These are phyloP conservation scores for Epizoanthus illoricatus DNA, from an alignment of 92 coral and sea anemone genomes.

Conservation along the genomic window DNA sequence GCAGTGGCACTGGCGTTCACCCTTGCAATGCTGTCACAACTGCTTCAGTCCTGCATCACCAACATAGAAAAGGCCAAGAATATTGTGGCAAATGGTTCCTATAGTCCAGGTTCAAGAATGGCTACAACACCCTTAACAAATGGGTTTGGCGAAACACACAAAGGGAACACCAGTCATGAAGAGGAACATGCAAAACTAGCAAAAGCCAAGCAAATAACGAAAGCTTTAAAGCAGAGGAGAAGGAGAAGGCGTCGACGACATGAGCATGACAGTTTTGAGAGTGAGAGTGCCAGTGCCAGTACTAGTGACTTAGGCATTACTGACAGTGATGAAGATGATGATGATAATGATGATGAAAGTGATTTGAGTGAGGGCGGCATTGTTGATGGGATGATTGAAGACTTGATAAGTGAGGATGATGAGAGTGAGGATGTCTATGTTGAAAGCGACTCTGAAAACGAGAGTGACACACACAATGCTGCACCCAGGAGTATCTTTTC, in stretches of 20 bases:
- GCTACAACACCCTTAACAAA: conserved; percentile 41
- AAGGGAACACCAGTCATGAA: conserved; percentile 10
- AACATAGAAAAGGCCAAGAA: conserved; percentile 59
- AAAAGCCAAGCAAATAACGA: conserved; percentile 68
- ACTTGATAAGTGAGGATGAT: conserved; percentile 72
- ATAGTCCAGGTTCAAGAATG: conserved; percentile 3
- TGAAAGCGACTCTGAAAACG: conserved; percentile 84
- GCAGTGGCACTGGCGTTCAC: conserved; percentile 77
- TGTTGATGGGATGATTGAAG: conserved; percentile 69
- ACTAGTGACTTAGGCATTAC: conserved; percentile 75
- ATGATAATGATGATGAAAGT: conserved; percentile 62
- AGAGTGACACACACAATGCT: conserved; percentile 28
- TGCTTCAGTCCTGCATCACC: conserved; percentile 73
- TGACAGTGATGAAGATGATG: conserved; percentile 57
- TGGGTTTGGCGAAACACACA: conserved; percentile 39
- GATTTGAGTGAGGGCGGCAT: conserved; percentile 97
- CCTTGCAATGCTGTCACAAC: conserved; percentile 76
- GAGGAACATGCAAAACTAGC: conserved; percentile 54
- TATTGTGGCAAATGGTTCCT: conserved; percentile 27
- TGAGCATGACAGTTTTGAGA: conserved; percentile 68
- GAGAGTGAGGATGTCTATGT: conserved; percentile 88
- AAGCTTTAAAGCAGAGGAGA: conserved; percentile 77
- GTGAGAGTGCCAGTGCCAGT: conserved; percentile 65
- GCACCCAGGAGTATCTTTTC: conserved; percentile 52
- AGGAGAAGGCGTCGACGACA: conserved; percentile 77